Base-by-base conservation (phyloP, 2,113 vertebrate species). In the Promerops cafer region DNA sequence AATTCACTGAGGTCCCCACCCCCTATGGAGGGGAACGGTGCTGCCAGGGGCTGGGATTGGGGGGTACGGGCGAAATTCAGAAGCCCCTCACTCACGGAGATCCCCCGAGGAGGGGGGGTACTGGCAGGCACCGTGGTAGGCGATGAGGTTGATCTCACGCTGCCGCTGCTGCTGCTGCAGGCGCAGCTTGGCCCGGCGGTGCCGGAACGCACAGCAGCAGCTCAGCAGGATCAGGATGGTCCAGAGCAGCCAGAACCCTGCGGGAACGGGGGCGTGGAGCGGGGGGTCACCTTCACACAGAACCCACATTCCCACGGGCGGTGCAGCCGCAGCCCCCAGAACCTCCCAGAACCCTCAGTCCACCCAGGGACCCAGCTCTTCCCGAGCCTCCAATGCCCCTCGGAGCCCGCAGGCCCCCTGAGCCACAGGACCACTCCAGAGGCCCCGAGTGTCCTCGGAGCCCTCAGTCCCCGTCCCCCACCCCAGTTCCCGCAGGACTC, bases 191-290 rank as follows among this genome's bases (percentile, higher is more conserved):
- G 99, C 98, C 63, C 99, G 98, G n/a, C 99, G 98, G 92, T 99
- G 99, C 63, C 99, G 98, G 97, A 99, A 99, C 31, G 99, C 99
- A 45, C 99, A 99, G 97, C 99, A 99, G 93, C 99, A 99, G 96
- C 99, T 99, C 97, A 99, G 99, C 82, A 99, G 98, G 97, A 99
- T 99, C 84, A 99, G 98, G 57, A 99, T 96, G 11, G 99, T 99
- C 99, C 99, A 99, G 91, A 99, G 98, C 45, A 99, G 98, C 99
- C 99, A 99, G 98, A 99, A 99, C 99, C 99, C 99, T 99, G 98
- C 47, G 19, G 79, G 64, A 74, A 47, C 15, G 66, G 45, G 26
- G 53, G 17, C 6, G 18, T 17, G n/a, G 63, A 54, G 33, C 42
- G 6, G 53, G 53, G 24, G 31, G 31, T 79, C 60, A 69, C 52